Evolutionary conservation across 2,113 vertebrate genomes (phyloP), one percentile per base, ranked within the genome.

Genomic region (Hassar affinis): DNA sequence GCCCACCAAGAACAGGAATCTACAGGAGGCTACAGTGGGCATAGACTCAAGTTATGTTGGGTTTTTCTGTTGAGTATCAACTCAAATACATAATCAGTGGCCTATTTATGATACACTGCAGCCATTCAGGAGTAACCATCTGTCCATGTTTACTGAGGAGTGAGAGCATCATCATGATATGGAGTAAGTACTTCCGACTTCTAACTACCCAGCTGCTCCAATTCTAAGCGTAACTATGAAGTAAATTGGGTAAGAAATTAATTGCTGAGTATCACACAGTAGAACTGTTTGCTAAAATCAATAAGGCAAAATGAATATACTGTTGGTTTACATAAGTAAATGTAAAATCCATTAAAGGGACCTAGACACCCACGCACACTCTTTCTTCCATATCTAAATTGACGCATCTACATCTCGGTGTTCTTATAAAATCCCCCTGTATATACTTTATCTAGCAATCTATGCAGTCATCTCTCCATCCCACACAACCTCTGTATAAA

Each of bases 361-460:
- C 52, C 30, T 35, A 77, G 1, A 6, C 51, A 22, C 47, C n/a
- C 74, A 35, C 62, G 20, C 72, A 54, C 30, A 33, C 8, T 47
- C 1, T 7, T 25, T 22, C 33, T 22, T 11, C 74, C 74, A 14
- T 78, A 78, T 83, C 45, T 68, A 84, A 78, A 78, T 54, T 62
- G 33, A 54, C 17, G 71, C 74, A 77, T n/a, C 27, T n/a, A 42
- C 47, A 61, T 10, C 61, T 49, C n/a, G 9, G 35, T n/a, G 30
- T 56, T 56, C 33, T 38, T 77, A 77, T 56, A 25, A 56, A 77
- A 27, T 56, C 33, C 30, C 51, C 1, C 11, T 56, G 74, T 30
- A 77, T 38, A 56, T 77, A 33, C 47, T 59, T n/a, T 17, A 27
- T 1, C 69, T 66, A 2, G 14, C 62, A 57, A 72, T 80, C 45